phyloP scores from a whole-genome alignment of 2,797 vertebrate species.

The Agapornis canus region DNA sequence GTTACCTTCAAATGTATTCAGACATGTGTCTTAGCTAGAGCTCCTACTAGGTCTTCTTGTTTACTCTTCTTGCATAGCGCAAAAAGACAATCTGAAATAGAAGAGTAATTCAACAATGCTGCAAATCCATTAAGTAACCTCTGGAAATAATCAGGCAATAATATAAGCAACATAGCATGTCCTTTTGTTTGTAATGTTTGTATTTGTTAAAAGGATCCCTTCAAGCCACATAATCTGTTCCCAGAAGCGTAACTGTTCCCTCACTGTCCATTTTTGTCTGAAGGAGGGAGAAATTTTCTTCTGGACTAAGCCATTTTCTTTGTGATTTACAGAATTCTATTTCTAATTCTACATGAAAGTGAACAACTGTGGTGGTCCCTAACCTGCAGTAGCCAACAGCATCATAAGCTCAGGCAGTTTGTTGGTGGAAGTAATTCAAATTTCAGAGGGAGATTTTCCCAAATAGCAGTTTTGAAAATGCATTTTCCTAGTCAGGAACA shows the following conservation, averaged over 20 bases:
- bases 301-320: not conserved
- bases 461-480: not conserved
- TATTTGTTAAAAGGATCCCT: not conserved
- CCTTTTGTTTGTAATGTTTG: not conserved
- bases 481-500: not conserved
- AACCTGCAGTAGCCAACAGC: not conserved
- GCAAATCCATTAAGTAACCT: not conserved
- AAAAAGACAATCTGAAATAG: not conserved
- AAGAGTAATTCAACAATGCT: not conserved
- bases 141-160: constrained; percentile 15
- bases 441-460: not conserved
- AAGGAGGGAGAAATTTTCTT: not conserved
- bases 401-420: not conserved
- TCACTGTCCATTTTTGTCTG: not conserved
- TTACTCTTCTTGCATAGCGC: not conserved
- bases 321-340: not conserved
- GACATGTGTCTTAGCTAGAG: not conserved
- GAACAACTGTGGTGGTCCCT: not conserved
- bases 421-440: not conserved
- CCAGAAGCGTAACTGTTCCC: not conserved
- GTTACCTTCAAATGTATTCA: not conserved
- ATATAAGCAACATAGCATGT: not conserved
- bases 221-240: not conserved
- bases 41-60: not conserved
- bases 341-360: not conserved